These are phyloP conservation scores for Hycleus phaleratus DNA, from an alignment of 1,140 invertebrate species.

Conservation along the genomic window DNA sequence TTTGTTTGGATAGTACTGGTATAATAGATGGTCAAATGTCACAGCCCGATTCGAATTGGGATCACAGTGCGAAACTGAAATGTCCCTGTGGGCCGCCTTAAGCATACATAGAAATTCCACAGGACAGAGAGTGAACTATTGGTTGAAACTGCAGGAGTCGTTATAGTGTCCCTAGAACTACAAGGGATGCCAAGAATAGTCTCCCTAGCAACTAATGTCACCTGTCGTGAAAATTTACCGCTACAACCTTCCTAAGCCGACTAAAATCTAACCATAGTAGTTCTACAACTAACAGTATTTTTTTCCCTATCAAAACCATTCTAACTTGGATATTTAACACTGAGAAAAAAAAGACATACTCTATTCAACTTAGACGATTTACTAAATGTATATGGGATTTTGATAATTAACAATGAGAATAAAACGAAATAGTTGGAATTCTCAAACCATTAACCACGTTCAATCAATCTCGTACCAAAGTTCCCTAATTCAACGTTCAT, in stretches of 20 bases:
- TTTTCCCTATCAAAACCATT: too few relatives aligned
- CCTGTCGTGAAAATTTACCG: slow-evolving; percentile 17
- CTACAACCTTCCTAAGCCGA: slow-evolving; percentile 6
- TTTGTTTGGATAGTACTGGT: slow-evolving; percentile 29
- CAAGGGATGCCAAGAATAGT: slow-evolving; percentile 13
- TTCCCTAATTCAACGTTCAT: too few relatives aligned
- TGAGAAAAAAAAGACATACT: too few relatives aligned
- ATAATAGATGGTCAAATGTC: slow-evolving; percentile 37
- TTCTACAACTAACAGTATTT: too few relatives aligned
- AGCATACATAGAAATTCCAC: slow-evolving; percentile 22
- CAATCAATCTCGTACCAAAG: too few relatives aligned
- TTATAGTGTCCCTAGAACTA: slow-evolving; percentile 9
- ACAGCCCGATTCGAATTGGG: slow-evolving; percentile 32
- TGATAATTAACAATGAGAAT: too few relatives aligned
- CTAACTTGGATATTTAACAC: too few relatives aligned
- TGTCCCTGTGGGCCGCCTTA: slow-evolving; percentile 32
- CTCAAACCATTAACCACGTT: too few relatives aligned
- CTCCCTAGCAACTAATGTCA: slow-evolving; percentile 13
- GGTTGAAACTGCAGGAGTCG: slow-evolving; percentile 11
- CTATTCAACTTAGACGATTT: too few relatives aligned
- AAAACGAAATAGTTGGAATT: too few relatives aligned
- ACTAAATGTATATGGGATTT: too few relatives aligned
- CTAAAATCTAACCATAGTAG: too few relatives aligned
- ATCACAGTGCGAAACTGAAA: slow-evolving; percentile 35
- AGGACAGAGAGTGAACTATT: slow-evolving; percentile 16